These are phyloP conservation scores for Pachycephala philippinensis DNA, from an alignment of 2,113 vertebrate genomes.

Conservation along the genomic window DNA sequence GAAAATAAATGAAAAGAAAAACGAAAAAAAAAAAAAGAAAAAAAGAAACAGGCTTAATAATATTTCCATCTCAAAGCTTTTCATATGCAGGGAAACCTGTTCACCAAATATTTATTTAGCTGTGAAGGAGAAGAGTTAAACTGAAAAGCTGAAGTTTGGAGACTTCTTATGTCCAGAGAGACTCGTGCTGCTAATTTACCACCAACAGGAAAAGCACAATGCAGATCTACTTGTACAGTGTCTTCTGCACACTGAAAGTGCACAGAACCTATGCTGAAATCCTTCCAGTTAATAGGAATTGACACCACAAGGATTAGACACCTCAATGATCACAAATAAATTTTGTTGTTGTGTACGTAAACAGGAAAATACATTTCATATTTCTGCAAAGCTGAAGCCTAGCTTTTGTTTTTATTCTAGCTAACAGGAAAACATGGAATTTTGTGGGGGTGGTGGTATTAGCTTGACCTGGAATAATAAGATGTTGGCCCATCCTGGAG, in stretches of 20 bases:
- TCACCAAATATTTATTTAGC: neutral
- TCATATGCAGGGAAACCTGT: neutral
- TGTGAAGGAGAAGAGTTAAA: neutral
- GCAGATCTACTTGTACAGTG: neutral
- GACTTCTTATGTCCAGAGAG: neutral
- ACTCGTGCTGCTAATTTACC: neutral
- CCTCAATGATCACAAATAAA: neutral
- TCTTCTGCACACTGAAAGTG: neutral
- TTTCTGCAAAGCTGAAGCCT: neutral
- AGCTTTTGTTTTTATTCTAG: neutral
- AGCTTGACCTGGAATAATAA: neutral
- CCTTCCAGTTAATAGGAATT: neutral
- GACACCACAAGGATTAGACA: neutral
- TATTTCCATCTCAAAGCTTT: neutral
- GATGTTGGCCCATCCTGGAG: neutral
- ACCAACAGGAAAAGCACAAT: neutral
- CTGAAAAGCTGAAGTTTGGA: neutral
- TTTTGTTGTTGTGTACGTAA: neutral
- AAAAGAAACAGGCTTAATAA: neutral
- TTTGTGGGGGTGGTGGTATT: neutral
- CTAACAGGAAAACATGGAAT: neutral
- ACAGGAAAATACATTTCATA: neutral
- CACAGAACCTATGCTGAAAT: neutral
- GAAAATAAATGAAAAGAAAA: neutral
- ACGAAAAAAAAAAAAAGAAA: fast-evolving